Percentiles rank a stretch among this genome's conserved stretches.
Evolutionary conservation across 2,797 vertebrate genomes (phyloP).

Genomic region (Pogoniulus pusillus): DNA sequence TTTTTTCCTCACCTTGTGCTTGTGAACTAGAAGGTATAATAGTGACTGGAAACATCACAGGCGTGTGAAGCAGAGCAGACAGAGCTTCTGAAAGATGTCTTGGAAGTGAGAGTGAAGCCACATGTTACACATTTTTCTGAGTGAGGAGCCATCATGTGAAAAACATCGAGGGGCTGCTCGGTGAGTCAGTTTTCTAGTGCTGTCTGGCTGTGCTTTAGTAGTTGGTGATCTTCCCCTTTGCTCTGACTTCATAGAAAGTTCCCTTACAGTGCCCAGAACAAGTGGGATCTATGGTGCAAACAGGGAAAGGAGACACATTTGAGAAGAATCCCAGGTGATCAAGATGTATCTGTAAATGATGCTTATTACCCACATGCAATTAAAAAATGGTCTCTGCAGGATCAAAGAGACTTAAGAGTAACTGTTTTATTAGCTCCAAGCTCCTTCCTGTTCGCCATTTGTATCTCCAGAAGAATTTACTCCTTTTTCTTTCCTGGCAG

Average conservation of each 20-base stretch:
- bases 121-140: not conserved
- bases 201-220: not conserved
- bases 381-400: not conserved
- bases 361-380: not conserved
- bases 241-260: not conserved
- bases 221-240: not conserved
- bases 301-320: constrained; percentile 38
- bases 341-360: constrained; percentile 36
- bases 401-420: not conserved
- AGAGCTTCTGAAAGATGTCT: not conserved
- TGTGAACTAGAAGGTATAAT: not conserved
- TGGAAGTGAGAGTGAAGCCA: not conserved
- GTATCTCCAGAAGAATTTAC: not conserved
- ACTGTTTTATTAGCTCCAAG: not conserved
- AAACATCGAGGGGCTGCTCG: not conserved
- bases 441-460: not conserved
- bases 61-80: not conserved
- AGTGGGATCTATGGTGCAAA: constrained; percentile 55
- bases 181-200: not conserved
- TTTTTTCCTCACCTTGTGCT: not conserved
- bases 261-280: constrained; percentile 34
- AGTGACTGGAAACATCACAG: not conserved
- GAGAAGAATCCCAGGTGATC: constrained; percentile 57
- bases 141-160: not conserved
- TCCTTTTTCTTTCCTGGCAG: not conserved